These are phyloP conservation scores for Nasua narica DNA, from an alignment of 2,797 vertebrate species.

Conservation along the genomic window DNA sequence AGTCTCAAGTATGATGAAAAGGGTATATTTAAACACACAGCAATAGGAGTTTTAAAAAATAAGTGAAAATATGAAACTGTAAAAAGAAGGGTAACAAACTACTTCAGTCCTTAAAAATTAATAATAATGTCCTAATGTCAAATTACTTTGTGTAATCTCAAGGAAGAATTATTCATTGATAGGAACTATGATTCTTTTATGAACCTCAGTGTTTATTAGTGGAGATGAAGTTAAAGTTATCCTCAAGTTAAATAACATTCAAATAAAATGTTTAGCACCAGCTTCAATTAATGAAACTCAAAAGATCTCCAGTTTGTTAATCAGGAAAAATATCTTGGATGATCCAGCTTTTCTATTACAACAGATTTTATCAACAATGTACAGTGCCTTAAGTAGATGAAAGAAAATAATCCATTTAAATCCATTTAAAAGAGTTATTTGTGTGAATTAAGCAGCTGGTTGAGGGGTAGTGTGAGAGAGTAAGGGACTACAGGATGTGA, in stretches of 20 bases:
- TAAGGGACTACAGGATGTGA: neutral
- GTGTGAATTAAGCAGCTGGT: neutral
- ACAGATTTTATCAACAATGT: neutral
- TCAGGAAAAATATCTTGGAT: neutral
- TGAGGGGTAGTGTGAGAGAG: neutral
- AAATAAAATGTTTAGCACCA: neutral
- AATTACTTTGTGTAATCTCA: neutral
- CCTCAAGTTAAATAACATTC: neutral
- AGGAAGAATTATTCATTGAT: neutral
- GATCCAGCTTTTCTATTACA: neutral
- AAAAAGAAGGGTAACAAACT: neutral
- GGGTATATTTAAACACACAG: neutral
- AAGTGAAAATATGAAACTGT: neutral
- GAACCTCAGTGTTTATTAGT: neutral
- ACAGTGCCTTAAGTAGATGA: neutral
- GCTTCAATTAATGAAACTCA: neutral
- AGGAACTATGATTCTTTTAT: neutral
- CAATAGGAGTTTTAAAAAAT: neutral
- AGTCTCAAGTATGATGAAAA: neutral
- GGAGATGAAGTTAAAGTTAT: neutral
- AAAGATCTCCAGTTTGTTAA: neutral
- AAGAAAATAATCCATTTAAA: neutral
- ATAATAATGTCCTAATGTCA: neutral
- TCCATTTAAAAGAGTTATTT: neutral
- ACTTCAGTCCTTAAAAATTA: neutral